Base-by-base conservation (phyloP, 2,797 vertebrate species). In the Hyperoplus lanceolatus region DNA sequence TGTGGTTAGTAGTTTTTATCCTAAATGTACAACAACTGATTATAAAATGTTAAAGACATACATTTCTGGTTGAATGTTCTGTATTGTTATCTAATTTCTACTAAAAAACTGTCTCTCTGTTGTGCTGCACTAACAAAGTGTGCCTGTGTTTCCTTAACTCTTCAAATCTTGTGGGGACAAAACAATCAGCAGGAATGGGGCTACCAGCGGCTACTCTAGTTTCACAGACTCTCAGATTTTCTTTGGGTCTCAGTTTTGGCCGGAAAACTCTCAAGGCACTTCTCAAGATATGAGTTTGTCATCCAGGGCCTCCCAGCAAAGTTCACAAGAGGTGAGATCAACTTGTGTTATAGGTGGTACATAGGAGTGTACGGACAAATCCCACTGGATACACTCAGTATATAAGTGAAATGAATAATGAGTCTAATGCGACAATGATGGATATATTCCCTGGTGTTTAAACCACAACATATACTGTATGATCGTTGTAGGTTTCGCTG, bases 171-270 rank as follows among this genome's bases (percentile, higher is more conserved):
- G 73, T 15, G 76, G 70, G 42, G 55, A 50, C 9, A 86, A 87
- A 63, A 57, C 29, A 29, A 55, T 72, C 16, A 55, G 62, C 76
- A 94, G 90, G 70, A 91, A 85, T 70, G 57, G 18, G 5, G 14
- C 90, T 10, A 82, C 83, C 69, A 93, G 82, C 46, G 91, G 91
- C 54, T 88, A 87, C 76, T 95, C 95, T 0, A 96, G 90, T 68
- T 80, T 96, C 78, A 95, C 96, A 3, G 97, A 99, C 70, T 97
- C 97, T 10, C 97, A 99, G 93, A 87, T 96, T 80, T 95, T 97
- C 78, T 96, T 96, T 48, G 95, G 97, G 71, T 98, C 98, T 70
- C 97, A 99, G 90, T 95, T 97, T 89, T 97, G 96, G 94, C 94
- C 78, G 0, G 97, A 99, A 61, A 96, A 94, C n/a, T 94, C 91